phyloP scores from a whole-genome alignment of 2,113 vertebrate genomes.

The Brienomyrus longianalis region DNA sequence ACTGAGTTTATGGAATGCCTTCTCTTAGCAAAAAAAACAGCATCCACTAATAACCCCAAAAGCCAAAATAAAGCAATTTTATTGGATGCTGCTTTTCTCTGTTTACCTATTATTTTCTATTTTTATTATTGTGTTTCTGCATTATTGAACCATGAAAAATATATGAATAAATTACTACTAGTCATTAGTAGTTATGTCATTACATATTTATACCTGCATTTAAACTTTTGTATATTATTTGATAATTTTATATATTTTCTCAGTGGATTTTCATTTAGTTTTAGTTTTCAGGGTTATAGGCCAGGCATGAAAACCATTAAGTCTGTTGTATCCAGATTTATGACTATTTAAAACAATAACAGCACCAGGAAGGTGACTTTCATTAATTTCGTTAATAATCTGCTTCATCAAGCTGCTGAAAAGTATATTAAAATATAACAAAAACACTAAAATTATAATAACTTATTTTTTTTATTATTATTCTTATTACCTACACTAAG shows the following conservation, averaged over 20 bases:
- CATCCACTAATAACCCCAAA: not conserved
- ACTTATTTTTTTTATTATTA: not conserved
- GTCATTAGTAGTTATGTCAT: not conserved
- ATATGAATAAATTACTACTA: not conserved
- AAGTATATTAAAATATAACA: not conserved
- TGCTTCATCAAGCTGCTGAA: not conserved
- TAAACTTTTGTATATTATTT: not conserved
- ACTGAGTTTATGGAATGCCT: not conserved
- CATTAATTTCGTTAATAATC: not conserved
- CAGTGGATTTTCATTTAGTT: not conserved
- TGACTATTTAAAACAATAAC: not conserved
- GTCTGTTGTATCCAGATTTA: not conserved
- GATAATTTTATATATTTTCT: not conserved
- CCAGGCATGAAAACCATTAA: not conserved
- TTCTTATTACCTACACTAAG: not conserved
- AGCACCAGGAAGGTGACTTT: not conserved
- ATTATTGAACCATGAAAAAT: not conserved
- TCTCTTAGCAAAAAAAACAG: not conserved
- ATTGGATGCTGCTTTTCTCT: not conserved
- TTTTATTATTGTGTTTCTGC: not conserved
- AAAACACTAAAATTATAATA: not conserved
- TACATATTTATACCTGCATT: not conserved
- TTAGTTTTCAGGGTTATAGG: not conserved
- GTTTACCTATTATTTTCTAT: not conserved
- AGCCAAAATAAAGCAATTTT: not conserved